Evolutionary conservation across 2,113 vertebrate genomes (phyloP).

Genomic region (Cathartes aura): DNA sequence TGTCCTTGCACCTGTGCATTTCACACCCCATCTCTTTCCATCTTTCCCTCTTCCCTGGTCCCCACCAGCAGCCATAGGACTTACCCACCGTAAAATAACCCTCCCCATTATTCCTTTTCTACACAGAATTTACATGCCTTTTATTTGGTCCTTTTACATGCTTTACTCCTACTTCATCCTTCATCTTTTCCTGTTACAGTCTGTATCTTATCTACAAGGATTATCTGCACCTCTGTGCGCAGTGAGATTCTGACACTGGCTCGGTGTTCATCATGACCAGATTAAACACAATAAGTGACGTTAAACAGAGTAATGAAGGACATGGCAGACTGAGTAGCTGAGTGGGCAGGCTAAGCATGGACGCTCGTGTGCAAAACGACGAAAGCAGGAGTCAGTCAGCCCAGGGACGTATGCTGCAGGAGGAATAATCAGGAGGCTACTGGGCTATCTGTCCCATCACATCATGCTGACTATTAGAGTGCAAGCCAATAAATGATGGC

Average conservation of each 20-base stretch:
- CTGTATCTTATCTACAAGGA: background rate
- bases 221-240: background rate
- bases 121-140: background rate
- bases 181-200: background rate
- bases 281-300: background rate
- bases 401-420: rapidly evolving
- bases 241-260: background rate
- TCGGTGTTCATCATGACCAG: background rate
- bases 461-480: background rate
- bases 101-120: background rate
- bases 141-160: background rate
- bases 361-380: rapidly evolving
- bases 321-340: background rate
- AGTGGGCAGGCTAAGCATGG: background rate
- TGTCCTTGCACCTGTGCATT: background rate
- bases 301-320: background rate
- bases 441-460: background rate
- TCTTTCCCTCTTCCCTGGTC: background rate
- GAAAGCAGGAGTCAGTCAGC: background rate
- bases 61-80: background rate
- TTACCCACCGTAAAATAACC: background rate
- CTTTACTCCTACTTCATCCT: background rate
- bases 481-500: background rate
- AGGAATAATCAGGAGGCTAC: background rate
- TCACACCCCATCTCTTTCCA: background rate